phyloP scores from a whole-genome alignment of 2,888 invertebrate genomes.

The Chaetoderma sp. region DNA sequence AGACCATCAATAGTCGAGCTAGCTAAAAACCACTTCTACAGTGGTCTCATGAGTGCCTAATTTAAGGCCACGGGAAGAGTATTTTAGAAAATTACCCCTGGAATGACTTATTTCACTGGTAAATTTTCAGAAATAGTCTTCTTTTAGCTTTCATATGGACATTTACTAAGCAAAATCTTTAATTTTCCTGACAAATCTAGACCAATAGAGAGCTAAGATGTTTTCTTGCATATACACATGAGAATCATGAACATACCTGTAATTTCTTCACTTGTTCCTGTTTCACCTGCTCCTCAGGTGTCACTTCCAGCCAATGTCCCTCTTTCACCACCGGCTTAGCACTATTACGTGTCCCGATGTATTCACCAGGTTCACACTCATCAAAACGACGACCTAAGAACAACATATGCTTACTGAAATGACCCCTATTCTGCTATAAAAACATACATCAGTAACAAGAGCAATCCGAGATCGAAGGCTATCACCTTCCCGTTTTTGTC shows the following conservation, averaged over 20 bases:
- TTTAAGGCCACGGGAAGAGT: too few species aligned
- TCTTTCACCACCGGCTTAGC: constrained; percentile 64
- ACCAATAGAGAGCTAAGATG: not conserved
- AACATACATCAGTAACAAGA: not conserved
- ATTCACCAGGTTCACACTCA: constrained; percentile 61
- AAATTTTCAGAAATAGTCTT: too few species aligned
- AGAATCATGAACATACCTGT: constrained; percentile 47
- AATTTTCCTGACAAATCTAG: too few species aligned
- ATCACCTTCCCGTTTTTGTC: not conserved
- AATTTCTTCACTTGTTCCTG: constrained; percentile 65
- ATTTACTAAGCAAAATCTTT: too few species aligned
- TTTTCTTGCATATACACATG: constrained; percentile 14
- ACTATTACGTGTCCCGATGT: constrained; percentile 58
- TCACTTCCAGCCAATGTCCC: constrained; percentile 66
- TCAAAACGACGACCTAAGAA: constrained; percentile 59
- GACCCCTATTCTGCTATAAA: not conserved
- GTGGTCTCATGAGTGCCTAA: too few species aligned
- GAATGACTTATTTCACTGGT: too few species aligned
- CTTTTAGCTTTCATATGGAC: too few species aligned
- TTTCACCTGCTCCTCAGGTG: constrained; percentile 62
- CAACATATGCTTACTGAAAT: too few species aligned
- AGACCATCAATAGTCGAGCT: too few species aligned
- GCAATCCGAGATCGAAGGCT: too few species aligned
- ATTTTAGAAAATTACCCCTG: too few species aligned
- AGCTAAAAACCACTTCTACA: too few species aligned